Evolutionary conservation across 1,140 invertebrate species (phyloP).

Genomic region (Brachionus koreanus): DNA sequence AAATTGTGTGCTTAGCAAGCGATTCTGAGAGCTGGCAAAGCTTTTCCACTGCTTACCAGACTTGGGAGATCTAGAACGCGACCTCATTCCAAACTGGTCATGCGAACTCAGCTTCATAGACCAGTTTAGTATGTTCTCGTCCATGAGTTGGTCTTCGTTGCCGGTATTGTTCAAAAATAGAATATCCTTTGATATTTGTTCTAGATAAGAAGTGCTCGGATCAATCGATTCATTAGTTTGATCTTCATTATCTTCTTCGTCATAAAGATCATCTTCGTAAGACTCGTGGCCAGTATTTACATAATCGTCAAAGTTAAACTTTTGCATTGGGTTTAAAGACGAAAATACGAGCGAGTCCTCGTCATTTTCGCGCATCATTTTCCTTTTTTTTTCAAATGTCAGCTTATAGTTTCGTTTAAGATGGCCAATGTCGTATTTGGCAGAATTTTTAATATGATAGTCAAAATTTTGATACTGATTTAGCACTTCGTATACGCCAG

Average conservation of each 20-base stretch:
- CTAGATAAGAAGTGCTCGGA: neutral
- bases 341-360: slow-evolving; percentile 15
- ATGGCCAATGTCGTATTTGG: slow-evolving; percentile 5
- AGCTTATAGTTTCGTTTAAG: slow-evolving; percentile 28
- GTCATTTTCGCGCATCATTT: neutral
- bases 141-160: neutral
- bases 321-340: neutral
- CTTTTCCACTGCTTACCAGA: neutral
- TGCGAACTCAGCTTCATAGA: slow-evolving; percentile 17
- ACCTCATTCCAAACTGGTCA: neutral
- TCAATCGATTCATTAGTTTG: neutral
- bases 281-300: neutral
- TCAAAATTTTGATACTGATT: neutral
- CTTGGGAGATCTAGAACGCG: slow-evolving; percentile 3
- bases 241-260: slow-evolving; percentile 11
- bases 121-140: slow-evolving; percentile 39
- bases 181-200: slow-evolving; percentile 3
- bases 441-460: neutral
- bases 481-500: neutral
- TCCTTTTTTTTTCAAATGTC: slow-evolving; percentile 4
- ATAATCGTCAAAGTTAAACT: slow-evolving; percentile 16
- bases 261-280: neutral
- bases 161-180: neutral
- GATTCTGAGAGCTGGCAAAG: slow-evolving; percentile 4
- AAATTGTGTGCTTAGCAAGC: slow-evolving; percentile 30